Percentiles rank a stretch among this genome's conserved stretches.
phyloP scores from a whole-genome alignment of 1,140 invertebrate genomes.

The Apocrypta bakeri region DNA sequence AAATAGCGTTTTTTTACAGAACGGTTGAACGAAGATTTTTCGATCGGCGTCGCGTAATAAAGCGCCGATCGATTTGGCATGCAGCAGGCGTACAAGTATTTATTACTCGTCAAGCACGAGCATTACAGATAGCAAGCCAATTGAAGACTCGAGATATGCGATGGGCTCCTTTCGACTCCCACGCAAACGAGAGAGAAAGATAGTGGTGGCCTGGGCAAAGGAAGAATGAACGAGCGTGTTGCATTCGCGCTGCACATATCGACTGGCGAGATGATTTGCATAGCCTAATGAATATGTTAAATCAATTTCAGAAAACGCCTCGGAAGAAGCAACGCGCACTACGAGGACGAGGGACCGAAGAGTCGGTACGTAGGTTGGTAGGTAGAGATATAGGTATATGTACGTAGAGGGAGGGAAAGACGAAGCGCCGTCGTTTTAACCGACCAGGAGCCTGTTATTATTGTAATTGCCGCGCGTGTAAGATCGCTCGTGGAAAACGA shows the following conservation, averaged over 20 bases:
- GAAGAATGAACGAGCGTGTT: not conserved
- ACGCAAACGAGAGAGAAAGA: not conserved
- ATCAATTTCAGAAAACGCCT: slow-evolving; percentile 71
- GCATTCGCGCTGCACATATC: not conserved
- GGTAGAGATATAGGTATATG: not conserved
- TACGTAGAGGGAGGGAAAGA: slow-evolving; percentile 33
- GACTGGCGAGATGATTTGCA: slow-evolving; percentile 65
- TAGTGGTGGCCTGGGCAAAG: too few species aligned
- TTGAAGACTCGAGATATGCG: slow-evolving; percentile 31
- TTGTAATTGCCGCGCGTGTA: slow-evolving; percentile 73
- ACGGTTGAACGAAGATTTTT: not conserved
- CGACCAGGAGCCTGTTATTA: slow-evolving; percentile 70
- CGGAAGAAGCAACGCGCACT: not conserved
- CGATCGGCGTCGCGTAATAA: too few species aligned
- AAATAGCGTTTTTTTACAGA: not conserved
- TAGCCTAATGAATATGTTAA: slow-evolving; percentile 74
- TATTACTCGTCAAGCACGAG: slow-evolving; percentile 18
- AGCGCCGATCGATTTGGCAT: not conserved
- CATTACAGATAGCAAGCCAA: slow-evolving; percentile 31
- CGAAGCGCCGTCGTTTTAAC: slow-evolving; percentile 53
- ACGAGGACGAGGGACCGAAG: slow-evolving; percentile 43
- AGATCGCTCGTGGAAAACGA: slow-evolving; percentile 73
- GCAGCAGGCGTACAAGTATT: slow-evolving; percentile 27
- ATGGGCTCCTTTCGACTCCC: not conserved
- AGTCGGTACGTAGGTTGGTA: slow-evolving; percentile 48